These are phyloP conservation scores for Emys orbicularis DNA, from an alignment of 2,797 vertebrate genomes.

Conservation along the genomic window DNA sequence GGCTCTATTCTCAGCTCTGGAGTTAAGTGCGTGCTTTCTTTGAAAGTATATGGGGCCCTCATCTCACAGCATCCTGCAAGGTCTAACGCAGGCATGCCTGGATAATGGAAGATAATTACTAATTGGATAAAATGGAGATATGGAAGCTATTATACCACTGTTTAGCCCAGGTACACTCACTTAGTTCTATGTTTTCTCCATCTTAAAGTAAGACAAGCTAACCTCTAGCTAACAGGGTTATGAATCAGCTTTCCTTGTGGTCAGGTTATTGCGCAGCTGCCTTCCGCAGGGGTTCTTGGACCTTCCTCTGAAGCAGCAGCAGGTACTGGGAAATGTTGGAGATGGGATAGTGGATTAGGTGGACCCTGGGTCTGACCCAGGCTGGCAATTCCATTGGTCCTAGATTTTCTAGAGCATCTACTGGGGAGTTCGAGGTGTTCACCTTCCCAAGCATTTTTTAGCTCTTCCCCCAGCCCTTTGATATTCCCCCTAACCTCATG, in stretches of 20 bases:
- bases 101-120: neutral
- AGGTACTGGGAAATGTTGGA: neutral
- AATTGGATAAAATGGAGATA: neutral
- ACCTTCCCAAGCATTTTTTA: neutral
- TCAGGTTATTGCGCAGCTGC: neutral
- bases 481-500: neutral
- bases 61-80: neutral
- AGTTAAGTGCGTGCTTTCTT: neutral
- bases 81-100: neutral
- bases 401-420: neutral
- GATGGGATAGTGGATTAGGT: neutral
- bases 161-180: neutral
- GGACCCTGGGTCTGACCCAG: neutral
- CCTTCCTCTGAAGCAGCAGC: neutral
- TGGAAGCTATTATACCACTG: neutral
- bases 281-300: neutral
- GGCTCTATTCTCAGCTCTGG: neutral
- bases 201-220: fast-evolving
- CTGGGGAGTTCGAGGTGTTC: neutral
- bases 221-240: fast-evolving
- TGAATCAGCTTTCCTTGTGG: neutral
- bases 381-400: neutral
- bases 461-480: neutral
- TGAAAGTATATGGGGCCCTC: fast-evolving
- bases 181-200: neutral